These are phyloP conservation scores for Odontothrips loti DNA, from an alignment of 2,888 invertebrate species.

Conservation along the genomic window DNA sequence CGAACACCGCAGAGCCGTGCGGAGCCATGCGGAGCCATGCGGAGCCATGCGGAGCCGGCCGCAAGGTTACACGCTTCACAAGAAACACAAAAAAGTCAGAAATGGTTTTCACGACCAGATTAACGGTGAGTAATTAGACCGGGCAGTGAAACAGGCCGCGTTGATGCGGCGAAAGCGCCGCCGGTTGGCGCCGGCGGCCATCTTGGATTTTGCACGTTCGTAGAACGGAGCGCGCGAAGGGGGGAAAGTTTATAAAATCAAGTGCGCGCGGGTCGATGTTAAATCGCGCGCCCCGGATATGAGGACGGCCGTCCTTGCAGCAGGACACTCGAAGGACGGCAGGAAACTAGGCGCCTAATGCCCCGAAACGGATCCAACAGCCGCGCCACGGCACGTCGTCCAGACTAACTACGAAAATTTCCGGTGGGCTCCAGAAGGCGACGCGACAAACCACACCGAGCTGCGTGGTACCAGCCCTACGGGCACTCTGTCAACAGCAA, in stretches of 20 bases:
- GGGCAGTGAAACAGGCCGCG: too few species aligned
- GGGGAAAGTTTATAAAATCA: not conserved
- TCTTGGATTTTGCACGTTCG: too few species aligned
- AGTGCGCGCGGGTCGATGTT: not conserved
- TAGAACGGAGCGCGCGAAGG: not conserved
- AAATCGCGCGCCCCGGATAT: not conserved
- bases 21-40: too few species aligned
- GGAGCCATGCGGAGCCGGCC: too few species aligned
- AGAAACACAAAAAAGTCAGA: too few species aligned
- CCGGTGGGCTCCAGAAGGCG: not conserved
- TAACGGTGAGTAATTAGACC: too few species aligned
- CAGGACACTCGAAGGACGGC: not conserved
- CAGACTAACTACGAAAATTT: constrained; percentile 16
- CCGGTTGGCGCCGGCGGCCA: too few species aligned
- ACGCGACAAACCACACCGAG: not conserved
- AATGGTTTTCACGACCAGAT: too few species aligned
- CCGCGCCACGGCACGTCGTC: not conserved
- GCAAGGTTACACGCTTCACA: too few species aligned
- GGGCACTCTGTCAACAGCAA: too few species aligned
- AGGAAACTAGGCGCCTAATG: not conserved
- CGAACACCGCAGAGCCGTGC: too few species aligned
- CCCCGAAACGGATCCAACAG: constrained; percentile 11
- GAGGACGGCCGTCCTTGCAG: not conserved
- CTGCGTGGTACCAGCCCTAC: not conserved
- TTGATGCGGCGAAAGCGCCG: too few species aligned